Conservation (phyloP, 2,113 vertebrate species). For the Apodemus sylvaticus region DNA sequence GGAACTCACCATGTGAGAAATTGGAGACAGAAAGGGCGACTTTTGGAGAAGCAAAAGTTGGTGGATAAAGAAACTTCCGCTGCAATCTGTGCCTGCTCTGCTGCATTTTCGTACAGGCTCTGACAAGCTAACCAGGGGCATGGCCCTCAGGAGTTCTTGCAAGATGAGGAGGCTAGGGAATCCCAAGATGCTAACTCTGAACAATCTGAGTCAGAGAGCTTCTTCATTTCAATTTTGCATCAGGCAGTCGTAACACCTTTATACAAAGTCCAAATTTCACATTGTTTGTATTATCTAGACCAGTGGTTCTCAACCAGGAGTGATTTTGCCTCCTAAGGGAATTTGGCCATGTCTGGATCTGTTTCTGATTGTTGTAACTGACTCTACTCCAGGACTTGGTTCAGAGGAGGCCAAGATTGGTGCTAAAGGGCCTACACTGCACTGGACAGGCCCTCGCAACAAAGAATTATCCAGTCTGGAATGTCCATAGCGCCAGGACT, state of each 20-base stretch:
- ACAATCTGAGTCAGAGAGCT: background rate
- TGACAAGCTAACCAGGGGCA: background rate
- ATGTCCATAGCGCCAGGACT: background rate
- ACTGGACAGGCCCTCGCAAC: background rate
- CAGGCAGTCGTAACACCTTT: background rate
- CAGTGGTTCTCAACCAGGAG: background rate
- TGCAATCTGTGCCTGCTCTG: background rate
- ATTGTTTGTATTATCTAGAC: background rate
- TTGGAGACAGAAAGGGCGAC: background rate
- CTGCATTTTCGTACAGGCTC: background rate
- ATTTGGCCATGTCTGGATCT: background rate
- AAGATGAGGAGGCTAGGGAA: background rate
- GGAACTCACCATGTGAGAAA: background rate
- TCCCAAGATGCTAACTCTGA: background rate
- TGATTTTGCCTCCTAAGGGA: background rate
- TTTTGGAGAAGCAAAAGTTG: background rate
- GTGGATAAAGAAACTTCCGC: background rate
- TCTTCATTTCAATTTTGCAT: background rate
- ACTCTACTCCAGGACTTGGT: background rate
- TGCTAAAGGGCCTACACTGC: background rate
- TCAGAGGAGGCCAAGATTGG: background rate
- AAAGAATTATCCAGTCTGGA: background rate
- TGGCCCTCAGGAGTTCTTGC: background rate
- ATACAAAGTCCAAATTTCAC: conserved; percentile 18
- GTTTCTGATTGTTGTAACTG: background rate